Base-by-base conservation (phyloP, 2,888 invertebrate species). In the Dysmachus trigonus region DNA sequence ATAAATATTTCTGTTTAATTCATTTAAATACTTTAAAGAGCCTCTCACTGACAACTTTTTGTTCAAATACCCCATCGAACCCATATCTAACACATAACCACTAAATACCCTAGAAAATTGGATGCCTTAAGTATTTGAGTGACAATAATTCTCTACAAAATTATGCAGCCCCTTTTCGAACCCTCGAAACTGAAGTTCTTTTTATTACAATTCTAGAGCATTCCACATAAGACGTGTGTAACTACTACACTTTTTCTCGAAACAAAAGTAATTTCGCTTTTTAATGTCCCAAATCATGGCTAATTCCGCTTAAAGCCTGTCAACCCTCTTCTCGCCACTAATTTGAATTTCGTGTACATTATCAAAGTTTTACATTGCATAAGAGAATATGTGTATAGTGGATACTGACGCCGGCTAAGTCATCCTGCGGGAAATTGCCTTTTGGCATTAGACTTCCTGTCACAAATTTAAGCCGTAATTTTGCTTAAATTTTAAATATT, bases 281-380 rank as follows among this genome's bases (percentile, higher is more conserved):
- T 38, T 77, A 47, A 47, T 47, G 30, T 77, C 77, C 77, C 35
- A 77, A 77, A 41, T 77, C 77, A 77, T 77, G 77, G 77, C 47
- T 47, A 77, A 77, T 77, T 77, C 41, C n/a, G 47, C 47, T 77
- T 41, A 77, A 77, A 51, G 77, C 27, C 77, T 77, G 77, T 77
- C 77, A 77, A 77, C 77, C 77, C 77, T 77, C 77, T 77, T 77
- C 38, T 77, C 77, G 47, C 77, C 77, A 77, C 47, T 77, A 77
- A 77, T 77, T 77, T 77, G 77, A 77, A 77, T 77, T 77, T 77
- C 47, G 30, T 77, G 77, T 77, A 41, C 77, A 77, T 77, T 76
- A 77, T 77, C 41, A 77, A 77, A 77, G 22, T 41, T 77, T 77
- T 30, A 22, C 47, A 47, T 47, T 22, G 41, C 27, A 41, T 62